phyloP scores from a whole-genome alignment of 2,113 vertebrate species.

The Hippocampus mohnikei region DNA sequence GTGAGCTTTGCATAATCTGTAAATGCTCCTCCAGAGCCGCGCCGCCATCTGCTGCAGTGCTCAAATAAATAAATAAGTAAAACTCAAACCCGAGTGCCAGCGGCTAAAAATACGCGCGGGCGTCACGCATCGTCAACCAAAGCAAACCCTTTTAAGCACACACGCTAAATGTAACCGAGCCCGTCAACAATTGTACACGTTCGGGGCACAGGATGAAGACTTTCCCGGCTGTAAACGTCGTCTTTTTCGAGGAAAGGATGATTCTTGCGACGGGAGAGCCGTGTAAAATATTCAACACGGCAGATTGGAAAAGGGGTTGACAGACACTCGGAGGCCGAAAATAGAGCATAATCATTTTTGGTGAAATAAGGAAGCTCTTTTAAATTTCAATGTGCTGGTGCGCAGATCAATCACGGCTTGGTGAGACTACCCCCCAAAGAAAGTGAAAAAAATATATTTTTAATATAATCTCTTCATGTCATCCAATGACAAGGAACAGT shows the following conservation, averaged over 20 bases:
- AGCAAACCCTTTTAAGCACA: slow-evolving; percentile 6
- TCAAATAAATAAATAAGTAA: slow-evolving; percentile 35
- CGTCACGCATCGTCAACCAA: slow-evolving; percentile 23
- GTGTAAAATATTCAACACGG: slow-evolving; percentile 67
- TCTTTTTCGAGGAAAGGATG: background rate
- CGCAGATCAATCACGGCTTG: no score
- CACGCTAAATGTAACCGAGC: slow-evolving; percentile 22
- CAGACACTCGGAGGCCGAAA: slow-evolving; percentile 50
- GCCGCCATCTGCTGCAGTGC: slow-evolving; percentile 54
- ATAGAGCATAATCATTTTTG: slow-evolving; percentile 55
- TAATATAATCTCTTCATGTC: no score
- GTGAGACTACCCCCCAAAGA: no score
- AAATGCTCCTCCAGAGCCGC: slow-evolving; percentile 31
- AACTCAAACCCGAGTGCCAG: slow-evolving; percentile 28
- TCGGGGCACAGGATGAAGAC: background rate
- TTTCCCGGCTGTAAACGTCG: background rate
- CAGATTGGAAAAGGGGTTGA: slow-evolving; percentile 57
- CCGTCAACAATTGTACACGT: background rate
- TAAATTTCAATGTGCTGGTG: no score
- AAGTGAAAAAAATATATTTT: no score
- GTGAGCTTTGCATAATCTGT: slow-evolving; percentile 54
- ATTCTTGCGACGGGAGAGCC: background rate
- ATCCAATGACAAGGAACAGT: no score
- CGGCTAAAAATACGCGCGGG: slow-evolving; percentile 49
- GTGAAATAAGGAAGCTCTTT: slow-evolving; percentile 58